Conservation (phyloP, 2,888 invertebrate genomes). For the Lucinisca nassula region DNA sequence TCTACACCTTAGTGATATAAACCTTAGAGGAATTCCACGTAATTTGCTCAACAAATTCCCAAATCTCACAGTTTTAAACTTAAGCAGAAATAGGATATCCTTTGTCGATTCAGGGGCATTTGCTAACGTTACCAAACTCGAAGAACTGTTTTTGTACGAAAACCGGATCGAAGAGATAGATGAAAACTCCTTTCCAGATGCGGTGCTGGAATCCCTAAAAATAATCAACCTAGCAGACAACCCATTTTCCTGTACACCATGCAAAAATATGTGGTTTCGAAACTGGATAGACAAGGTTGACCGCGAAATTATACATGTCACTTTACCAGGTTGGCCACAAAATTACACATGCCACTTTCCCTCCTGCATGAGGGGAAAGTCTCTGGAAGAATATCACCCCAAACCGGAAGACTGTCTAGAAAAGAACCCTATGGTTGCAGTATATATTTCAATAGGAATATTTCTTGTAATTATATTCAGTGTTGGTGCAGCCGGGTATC, state of each 20-base stretch:
- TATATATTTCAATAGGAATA: background rate
- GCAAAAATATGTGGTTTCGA: constrained; percentile 38
- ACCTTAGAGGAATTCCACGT: background rate
- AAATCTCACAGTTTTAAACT: background rate
- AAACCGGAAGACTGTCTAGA: background rate
- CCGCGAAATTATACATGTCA: background rate
- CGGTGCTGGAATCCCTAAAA: background rate
- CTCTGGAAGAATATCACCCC: background rate
- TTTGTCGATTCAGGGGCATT: background rate
- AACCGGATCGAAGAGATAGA: constrained; percentile 18
- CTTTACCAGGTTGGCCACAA: background rate
- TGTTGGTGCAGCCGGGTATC: background rate
- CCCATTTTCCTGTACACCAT: constrained; percentile 19
- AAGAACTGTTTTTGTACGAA: background rate
- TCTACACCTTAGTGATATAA: background rate
- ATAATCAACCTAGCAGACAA: constrained; percentile 14
- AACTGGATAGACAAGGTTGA: constrained; percentile 16
- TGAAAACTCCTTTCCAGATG: background rate
- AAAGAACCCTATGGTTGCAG: background rate
- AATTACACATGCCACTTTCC: background rate
- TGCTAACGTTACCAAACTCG: background rate
- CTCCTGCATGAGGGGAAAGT: background rate
- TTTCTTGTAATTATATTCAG: background rate
- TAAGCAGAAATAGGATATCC: constrained; percentile 9
- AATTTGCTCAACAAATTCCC: background rate